Base-by-base conservation (phyloP, 2,113 vertebrate species). In the Aepyceros melampus region DNA sequence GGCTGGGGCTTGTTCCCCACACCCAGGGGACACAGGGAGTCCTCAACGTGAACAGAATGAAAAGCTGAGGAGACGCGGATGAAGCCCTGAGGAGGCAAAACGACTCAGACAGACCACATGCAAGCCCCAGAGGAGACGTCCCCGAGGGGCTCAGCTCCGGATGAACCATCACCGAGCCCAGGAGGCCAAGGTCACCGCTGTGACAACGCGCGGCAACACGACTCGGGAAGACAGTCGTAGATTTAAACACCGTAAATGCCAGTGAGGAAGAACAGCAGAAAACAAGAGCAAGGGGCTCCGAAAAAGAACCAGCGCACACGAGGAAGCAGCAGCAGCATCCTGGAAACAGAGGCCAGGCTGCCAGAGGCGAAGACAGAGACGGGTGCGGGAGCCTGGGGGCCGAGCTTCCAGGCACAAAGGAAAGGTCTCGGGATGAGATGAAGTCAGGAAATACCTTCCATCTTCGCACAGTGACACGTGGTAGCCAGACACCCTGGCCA, bases 121-220 rank as follows among this genome's bases (percentile, higher is more conserved):
- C 25, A 1, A 3, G 14, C 51, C 17, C 29, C 23, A 21, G 53
- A 13, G n/a, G 43, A 55, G 86, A 10, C 1, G 2, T 4, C 74
- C 36, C 25, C 1, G 2, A 1, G 16, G 8, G 6, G 16, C 12
- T 3, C 8, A 49, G 51, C 78, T 23, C 76, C 29, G 16, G 2
- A 43, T 53, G 1, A 62, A 21, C 9, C 4, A 0, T 7, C 78
- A 3, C 78, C 0, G 1, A 33, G 78, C 78, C 5, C 47, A 2
- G 78, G 47, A 51, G 31, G 19, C 1, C 16, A 10, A n/a, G 53
- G n/a, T 21, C 17, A 1, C 78, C 0, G 0, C 47, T 33, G 45
- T 49, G 78, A 12, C 0, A 29, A 21, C 0, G 1, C 9, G 1
- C 2, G 0, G 47, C 0, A 5, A 21, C 5, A 1, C 2, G 2